A percentile compares a stretch with the other conserved stretches of the same genome.
These are phyloP conservation scores for Syrphus vitripennis DNA, from an alignment of 2,888 invertebrate genomes.

Conservation along the genomic window DNA sequence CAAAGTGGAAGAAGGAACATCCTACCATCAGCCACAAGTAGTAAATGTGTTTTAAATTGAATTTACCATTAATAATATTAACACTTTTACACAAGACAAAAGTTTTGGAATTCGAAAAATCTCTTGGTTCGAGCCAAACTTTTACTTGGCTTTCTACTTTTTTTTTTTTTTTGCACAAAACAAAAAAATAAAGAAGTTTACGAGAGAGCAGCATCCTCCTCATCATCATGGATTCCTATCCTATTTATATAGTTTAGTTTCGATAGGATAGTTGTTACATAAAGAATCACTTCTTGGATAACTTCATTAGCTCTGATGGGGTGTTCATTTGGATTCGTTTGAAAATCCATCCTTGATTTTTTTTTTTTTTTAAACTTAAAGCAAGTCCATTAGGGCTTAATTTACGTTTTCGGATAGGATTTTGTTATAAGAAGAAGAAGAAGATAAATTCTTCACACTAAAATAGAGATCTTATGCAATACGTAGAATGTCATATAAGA, in stretches of 20 bases:
- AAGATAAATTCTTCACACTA: background rate
- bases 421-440: background rate
- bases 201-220: background rate
- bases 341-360: constrained; percentile 41
- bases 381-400: constrained; percentile 52
- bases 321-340: constrained; percentile 60
- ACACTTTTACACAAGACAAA: constrained; percentile 22
- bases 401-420: background rate
- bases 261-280: background rate
- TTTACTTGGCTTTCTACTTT: background rate
- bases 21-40: background rate
- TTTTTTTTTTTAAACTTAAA: constrained; percentile 4
- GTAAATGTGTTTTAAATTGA: constrained; percentile 27
- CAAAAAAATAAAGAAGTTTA: background rate
- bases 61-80: constrained; percentile 38
- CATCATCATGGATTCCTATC: background rate
- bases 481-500: constrained; percentile 7
- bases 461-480: background rate
- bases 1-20: background rate
- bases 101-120: constrained; percentile 46
- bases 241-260: background rate
- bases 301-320: constrained; percentile 48
- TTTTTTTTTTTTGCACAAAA: too few species aligned
- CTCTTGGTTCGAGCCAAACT: constrained; percentile 42
- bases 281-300: constrained; percentile 32